A percentile compares a stretch with the other conserved stretches of the same genome.
phyloP scores from a whole-genome alignment of 2,113 vertebrate species.

The Melierax canorus region DNA sequence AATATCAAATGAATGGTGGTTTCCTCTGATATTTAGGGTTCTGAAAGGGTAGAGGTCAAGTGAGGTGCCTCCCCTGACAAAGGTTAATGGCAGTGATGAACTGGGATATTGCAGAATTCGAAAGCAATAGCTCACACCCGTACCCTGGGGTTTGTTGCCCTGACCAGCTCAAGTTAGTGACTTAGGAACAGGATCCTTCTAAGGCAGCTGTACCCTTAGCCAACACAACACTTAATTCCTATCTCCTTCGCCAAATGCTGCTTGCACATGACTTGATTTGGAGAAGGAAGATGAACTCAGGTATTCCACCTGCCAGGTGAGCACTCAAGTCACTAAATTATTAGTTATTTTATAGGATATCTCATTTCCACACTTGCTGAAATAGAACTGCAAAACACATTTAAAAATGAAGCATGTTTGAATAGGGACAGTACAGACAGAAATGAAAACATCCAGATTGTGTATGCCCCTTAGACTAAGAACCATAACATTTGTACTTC shows the following conservation, averaged over 20 bases:
- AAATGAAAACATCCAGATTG: background rate
- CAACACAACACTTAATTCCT: background rate
- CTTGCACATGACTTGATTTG: background rate
- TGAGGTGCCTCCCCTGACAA: background rate
- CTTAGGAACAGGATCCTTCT: background rate
- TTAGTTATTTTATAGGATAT: background rate
- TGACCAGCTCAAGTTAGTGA: background rate
- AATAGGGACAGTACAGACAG: background rate
- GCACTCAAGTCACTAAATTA: background rate
- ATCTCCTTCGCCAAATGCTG: background rate
- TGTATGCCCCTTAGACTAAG: background rate
- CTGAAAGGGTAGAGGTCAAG: slow-evolving; percentile 35
- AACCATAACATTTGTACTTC: background rate
- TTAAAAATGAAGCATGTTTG: background rate
- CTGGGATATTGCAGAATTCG: background rate
- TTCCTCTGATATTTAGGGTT: slow-evolving; percentile 50
- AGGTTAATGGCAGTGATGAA: background rate
- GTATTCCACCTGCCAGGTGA: background rate
- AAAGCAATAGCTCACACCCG: background rate
- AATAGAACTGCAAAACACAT: background rate
- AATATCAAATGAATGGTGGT: slow-evolving; percentile 42
- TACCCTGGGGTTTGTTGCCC: background rate
- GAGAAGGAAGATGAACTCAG: background rate
- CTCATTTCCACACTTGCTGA: background rate
- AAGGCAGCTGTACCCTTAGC: background rate